Evolutionary conservation across 2,888 invertebrate species (phyloP).

Genomic region (Hirudinaria manillensis): DNA sequence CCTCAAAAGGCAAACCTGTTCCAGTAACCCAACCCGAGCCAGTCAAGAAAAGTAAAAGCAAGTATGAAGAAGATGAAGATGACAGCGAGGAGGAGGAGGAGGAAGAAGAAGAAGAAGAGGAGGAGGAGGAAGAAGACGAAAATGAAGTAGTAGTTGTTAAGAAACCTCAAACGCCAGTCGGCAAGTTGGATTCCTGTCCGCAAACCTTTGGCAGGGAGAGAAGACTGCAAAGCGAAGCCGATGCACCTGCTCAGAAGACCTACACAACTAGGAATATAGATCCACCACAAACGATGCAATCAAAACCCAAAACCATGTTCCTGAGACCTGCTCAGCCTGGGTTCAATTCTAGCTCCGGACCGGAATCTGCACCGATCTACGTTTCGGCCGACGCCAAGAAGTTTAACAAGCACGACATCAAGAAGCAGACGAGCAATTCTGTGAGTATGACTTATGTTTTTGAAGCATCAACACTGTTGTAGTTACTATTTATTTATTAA

Average conservation of each 20-base stretch:
- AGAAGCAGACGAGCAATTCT: too few relatives aligned
- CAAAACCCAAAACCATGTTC: not conserved
- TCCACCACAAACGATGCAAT: not conserved
- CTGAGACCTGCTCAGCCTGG: not conserved
- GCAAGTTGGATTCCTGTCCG: constrained; percentile 17
- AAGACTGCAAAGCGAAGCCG: not conserved
- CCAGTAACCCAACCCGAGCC: not conserved
- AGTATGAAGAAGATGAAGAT: constrained; percentile 8
- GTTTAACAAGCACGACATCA: too few relatives aligned
- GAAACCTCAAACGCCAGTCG: not conserved
- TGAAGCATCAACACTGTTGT: too few relatives aligned
- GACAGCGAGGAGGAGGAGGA: constrained; percentile 27
- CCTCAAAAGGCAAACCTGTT: not conserved
- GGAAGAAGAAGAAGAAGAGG: constrained; percentile 17
- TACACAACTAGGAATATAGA: not conserved
- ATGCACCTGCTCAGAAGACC: not conserved
- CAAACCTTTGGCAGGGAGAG: constrained; percentile 19
- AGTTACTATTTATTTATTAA: too few relatives aligned
- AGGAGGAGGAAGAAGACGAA: constrained; percentile 5
- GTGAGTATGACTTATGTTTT: too few relatives aligned
- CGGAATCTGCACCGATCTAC: too few relatives aligned
- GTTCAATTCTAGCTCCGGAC: not conserved
- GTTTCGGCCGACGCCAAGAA: too few relatives aligned
- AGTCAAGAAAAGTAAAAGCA: not conserved
- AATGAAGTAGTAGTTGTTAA: not conserved